A percentile compares a stretch with the other conserved stretches of the same genome.
phyloP scores from a whole-genome alignment of 1,140 invertebrate species.

The Drosophila nebulosa region DNA sequence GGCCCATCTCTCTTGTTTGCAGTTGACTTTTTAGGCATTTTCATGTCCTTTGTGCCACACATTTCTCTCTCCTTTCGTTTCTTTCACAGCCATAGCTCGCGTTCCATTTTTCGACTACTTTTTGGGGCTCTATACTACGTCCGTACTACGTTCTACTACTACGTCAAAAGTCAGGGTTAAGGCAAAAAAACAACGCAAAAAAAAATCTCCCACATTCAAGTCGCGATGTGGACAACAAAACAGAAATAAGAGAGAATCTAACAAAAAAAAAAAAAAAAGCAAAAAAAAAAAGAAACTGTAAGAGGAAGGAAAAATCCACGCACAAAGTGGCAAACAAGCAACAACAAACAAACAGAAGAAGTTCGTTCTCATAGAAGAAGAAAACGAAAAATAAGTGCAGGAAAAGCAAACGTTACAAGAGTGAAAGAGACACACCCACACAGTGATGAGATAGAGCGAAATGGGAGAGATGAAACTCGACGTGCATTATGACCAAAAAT shows the following conservation, averaged over 20 bases:
- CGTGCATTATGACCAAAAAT: slow-evolving; percentile 71
- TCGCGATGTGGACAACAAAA: slow-evolving; percentile 17
- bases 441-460: background rate
- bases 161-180: slow-evolving; percentile 27
- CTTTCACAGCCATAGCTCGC: slow-evolving; percentile 5
- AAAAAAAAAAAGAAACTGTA: slow-evolving; percentile 12
- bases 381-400: slow-evolving; percentile 18
- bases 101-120: slow-evolving; percentile 36
- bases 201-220: slow-evolving; percentile 14
- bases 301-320: slow-evolving; percentile 53
- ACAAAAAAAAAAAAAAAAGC: slow-evolving; percentile 19
- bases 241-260: slow-evolving; percentile 1
- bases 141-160: slow-evolving; percentile 56
- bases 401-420: slow-evolving; percentile 10
- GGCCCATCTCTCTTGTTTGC: slow-evolving; percentile 10
- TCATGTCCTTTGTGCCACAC: slow-evolving; percentile 62
- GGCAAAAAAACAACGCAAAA: slow-evolving; percentile 9
- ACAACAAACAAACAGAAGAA: slow-evolving; percentile 25
- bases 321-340: slow-evolving; percentile 67
- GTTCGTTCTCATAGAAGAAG: slow-evolving; percentile 13
- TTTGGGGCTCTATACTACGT: slow-evolving; percentile 44
- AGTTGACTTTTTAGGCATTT: slow-evolving; percentile 33
- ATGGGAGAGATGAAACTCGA: background rate
- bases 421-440: background rate
- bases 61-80: slow-evolving; percentile 37